These are phyloP conservation scores for Poeciliopsis retropinna DNA, from an alignment of 2,113 vertebrate genomes.

Conservation along the genomic window DNA sequence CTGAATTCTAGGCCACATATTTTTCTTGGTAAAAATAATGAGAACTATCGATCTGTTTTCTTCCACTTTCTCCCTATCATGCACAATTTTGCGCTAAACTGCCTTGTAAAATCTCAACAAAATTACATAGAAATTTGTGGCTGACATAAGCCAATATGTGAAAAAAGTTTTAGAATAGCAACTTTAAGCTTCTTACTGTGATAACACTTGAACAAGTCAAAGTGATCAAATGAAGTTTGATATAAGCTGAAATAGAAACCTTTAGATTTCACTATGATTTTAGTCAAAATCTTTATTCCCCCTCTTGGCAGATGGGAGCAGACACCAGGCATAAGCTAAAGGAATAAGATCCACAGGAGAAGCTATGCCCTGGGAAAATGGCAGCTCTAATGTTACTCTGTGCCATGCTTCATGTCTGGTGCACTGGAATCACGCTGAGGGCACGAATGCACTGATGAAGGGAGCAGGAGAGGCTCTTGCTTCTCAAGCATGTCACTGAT, in stretches of 20 bases:
- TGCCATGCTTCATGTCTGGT: conserved; percentile 32
- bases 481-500: conserved; percentile 21
- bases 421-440: conserved; percentile 40
- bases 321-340: not conserved
- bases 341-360: conserved; percentile 19
- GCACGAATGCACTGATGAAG: conserved; percentile 43
- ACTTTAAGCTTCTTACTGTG: not conserved
- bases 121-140: not conserved
- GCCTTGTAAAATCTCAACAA: not conserved
- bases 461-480: conserved; percentile 55
- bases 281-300: conserved; percentile 19
- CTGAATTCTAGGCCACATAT: not conserved
- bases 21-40: not conserved
- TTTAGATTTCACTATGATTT: conserved; percentile 12
- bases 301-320: conserved; percentile 18
- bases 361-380: conserved; percentile 53
- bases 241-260: conserved; percentile 9
- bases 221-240: conserved; percentile 16
- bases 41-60: not conserved
- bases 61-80: not conserved
- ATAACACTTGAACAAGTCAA: not conserved
- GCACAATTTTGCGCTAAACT: not conserved
- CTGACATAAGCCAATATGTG: not conserved
- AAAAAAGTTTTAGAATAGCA: not conserved
- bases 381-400: conserved; percentile 30